phyloP scores from a whole-genome alignment of 2,888 invertebrate species.

The Tenodera sinensis region DNA sequence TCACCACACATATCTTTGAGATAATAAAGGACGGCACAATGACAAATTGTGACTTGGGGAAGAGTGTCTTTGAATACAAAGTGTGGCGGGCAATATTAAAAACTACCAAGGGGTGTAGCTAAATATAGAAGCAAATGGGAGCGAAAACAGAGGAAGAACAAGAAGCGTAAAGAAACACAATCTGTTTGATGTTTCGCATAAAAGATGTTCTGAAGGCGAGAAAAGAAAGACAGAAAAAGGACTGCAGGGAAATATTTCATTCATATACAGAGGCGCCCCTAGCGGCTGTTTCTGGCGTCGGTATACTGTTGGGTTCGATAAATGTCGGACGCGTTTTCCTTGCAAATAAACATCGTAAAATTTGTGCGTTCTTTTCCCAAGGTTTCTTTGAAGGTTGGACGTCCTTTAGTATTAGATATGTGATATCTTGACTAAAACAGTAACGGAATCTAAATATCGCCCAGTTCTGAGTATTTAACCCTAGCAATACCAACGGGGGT shows the following conservation, averaged over 20 bases:
- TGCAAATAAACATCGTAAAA: neutral
- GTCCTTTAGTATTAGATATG: no score
- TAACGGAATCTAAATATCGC: no score
- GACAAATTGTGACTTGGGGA: neutral
- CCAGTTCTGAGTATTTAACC: no score
- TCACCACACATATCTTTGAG: neutral
- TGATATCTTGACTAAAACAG: no score
- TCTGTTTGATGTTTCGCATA: neutral
- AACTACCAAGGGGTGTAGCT: neutral
- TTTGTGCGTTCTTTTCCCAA: neutral
- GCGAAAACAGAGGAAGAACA: neutral
- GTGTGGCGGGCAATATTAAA: neutral
- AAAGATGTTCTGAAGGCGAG: neutral
- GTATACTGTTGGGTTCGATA: neutral
- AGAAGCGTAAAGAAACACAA: neutral
- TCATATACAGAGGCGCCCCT: neutral
- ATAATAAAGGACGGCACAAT: neutral
- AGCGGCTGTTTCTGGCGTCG: neutral
- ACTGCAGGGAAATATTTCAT: neutral
- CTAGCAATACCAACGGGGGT: no score
- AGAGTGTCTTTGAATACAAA: neutral
- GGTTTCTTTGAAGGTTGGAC: no score
- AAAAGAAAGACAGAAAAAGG: neutral
- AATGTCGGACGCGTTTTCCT: neutral
- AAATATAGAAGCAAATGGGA: neutral